Percentiles rank a stretch among this genome's conserved stretches.
These are phyloP conservation scores for Drosophila ercepeae DNA, from an alignment of 1,140 invertebrate genomes.

Conservation along the genomic window DNA sequence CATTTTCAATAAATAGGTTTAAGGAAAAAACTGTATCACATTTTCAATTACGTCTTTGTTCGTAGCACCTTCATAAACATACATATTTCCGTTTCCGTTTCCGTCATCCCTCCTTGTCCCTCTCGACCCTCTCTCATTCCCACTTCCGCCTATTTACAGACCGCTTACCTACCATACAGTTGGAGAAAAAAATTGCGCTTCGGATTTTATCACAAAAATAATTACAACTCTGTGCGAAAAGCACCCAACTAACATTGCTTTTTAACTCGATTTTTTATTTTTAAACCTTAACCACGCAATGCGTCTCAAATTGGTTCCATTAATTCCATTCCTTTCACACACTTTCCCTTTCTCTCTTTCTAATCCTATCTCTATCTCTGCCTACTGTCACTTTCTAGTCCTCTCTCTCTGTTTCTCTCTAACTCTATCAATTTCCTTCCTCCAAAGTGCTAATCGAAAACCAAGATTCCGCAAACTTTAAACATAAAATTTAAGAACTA, in stretches of 20 bases:
- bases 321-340: slow-evolving; percentile 44
- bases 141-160: slow-evolving; percentile 16
- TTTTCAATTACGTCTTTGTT: slow-evolving; percentile 84
- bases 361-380: slow-evolving; percentile 1
- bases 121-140: slow-evolving; percentile 4
- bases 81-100: slow-evolving; percentile 30
- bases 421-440: background rate
- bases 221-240: slow-evolving; percentile 68
- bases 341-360: background rate
- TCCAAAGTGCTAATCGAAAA: slow-evolving; percentile 28
- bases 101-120: background rate
- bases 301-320: slow-evolving; percentile 65
- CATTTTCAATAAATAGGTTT: slow-evolving; percentile 70
- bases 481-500: slow-evolving; percentile 1
- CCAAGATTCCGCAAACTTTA: background rate
- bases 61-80: slow-evolving; percentile 81
- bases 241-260: slow-evolving; percentile 62
- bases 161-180: slow-evolving; percentile 70
- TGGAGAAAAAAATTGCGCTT: slow-evolving; percentile 79
- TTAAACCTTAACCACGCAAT: slow-evolving; percentile 52
- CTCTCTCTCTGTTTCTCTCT: slow-evolving; percentile 8
- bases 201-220: slow-evolving; percentile 81
- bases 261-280: slow-evolving; percentile 1
- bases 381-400: background rate
- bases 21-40: slow-evolving; percentile 83